A percentile compares a stretch with the other conserved stretches of the same genome.
Evolutionary conservation across 2,113 vertebrate species (phyloP).

Genomic region (Jaculus jaculus): DNA sequence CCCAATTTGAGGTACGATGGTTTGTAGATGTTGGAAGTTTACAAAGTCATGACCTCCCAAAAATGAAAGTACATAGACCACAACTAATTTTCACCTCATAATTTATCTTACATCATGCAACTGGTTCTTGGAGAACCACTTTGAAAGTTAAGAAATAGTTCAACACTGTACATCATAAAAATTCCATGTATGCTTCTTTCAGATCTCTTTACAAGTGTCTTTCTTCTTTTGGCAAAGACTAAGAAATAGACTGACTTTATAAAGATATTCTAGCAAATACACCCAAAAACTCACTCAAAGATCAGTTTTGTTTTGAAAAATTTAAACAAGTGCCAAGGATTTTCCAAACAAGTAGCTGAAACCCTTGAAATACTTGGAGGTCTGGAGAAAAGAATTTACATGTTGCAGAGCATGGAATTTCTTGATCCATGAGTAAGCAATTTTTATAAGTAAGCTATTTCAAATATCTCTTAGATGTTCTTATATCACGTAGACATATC

Average conservation of each 20-base stretch:
- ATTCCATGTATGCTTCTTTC: neutral
- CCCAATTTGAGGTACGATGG: neutral
- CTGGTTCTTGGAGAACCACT: slow-evolving; percentile 14
- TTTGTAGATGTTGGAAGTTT: slow-evolving; percentile 8
- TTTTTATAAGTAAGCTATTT: slow-evolving; percentile 52
- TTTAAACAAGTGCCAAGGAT: slow-evolving; percentile 67
- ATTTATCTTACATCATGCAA: slow-evolving; percentile 24
- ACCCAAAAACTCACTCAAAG: slow-evolving; percentile 62
- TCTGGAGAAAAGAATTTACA: slow-evolving; percentile 59
- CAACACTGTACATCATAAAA: neutral
- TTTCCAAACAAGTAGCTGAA: slow-evolving; percentile 76
- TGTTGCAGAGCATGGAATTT: slow-evolving; percentile 60
- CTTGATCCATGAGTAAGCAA: slow-evolving; percentile 62
- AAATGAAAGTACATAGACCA: slow-evolving; percentile 57
- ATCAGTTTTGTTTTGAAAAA: slow-evolving; percentile 73
- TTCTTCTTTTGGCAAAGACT: slow-evolving; percentile 62
- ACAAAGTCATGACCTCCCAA: slow-evolving; percentile 23
- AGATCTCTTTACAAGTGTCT: slow-evolving; percentile 64
- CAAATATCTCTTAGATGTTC: neutral
- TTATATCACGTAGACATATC: neutral
- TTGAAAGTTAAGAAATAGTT: slow-evolving; percentile 48
- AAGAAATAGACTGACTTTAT: slow-evolving; percentile 65
- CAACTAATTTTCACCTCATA: slow-evolving; percentile 45
- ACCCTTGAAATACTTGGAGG: slow-evolving; percentile 72
- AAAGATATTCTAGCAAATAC: slow-evolving; percentile 71